Conservation (phyloP, 2,888 invertebrate species). For the Marasmarcha lunaedactyla region DNA sequence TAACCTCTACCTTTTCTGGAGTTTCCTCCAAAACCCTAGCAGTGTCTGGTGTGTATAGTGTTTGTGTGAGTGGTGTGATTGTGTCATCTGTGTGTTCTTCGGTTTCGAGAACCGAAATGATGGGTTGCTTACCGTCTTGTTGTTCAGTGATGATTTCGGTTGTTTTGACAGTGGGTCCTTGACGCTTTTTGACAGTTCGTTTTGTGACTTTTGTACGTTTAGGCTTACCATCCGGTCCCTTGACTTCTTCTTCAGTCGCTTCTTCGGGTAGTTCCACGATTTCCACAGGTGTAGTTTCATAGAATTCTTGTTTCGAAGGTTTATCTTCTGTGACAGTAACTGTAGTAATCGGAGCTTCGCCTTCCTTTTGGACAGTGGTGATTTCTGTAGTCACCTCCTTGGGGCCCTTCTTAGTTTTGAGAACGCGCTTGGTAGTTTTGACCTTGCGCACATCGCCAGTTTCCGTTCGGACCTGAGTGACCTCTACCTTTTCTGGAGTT, state of each 20-base stretch:
- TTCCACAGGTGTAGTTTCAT: constrained; percentile 17
- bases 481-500: constrained; percentile 28
- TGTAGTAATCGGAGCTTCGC: constrained; percentile 28
- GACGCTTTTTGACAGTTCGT: constrained; percentile 25
- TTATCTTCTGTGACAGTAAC: constrained; percentile 17
- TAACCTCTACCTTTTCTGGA: constrained; percentile 19
- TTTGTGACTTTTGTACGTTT: constrained; percentile 25
- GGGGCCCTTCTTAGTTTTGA: constrained; percentile 37
- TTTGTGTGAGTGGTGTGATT: constrained; percentile 13
- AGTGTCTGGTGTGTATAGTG: constrained; percentile 7
- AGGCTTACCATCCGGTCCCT: constrained; percentile 18
- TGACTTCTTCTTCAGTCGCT: constrained; percentile 20
- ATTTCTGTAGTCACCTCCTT: constrained; percentile 39
- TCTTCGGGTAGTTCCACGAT: constrained; percentile 27
- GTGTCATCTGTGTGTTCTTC: too few species aligned
- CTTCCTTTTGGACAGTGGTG: constrained; percentile 38
- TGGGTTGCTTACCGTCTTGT: constrained; percentile 19
- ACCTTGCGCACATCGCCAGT: constrained; percentile 32
- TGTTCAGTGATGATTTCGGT: constrained; percentile 30
- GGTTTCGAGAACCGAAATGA: constrained; percentile 8
- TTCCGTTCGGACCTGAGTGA: constrained; percentile 40
- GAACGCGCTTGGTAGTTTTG: constrained; percentile 44
- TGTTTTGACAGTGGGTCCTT: constrained; percentile 31
- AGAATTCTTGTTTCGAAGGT: neutral
- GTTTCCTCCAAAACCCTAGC: constrained; percentile 16